Evolutionary conservation across 2,113 vertebrate genomes (phyloP).

Genomic region (Neotoma lepida): DNA sequence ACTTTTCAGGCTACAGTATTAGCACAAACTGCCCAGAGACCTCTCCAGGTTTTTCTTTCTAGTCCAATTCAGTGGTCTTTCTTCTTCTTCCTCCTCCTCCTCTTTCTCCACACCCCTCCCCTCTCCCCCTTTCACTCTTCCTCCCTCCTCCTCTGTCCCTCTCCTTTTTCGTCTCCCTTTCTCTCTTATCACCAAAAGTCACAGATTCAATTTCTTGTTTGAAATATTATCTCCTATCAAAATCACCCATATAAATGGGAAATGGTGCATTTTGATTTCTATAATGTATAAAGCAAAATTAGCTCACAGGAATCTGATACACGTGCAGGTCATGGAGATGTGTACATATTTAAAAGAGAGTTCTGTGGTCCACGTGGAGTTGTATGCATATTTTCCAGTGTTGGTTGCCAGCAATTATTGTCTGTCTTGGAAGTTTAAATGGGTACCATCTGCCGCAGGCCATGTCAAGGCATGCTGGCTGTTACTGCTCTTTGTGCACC

Average conservation of each 20-base stretch:
- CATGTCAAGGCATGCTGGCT: slow-evolving; percentile 46
- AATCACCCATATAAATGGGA: slow-evolving; percentile 53
- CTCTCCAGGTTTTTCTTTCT: neutral
- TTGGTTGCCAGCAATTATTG: slow-evolving; percentile 52
- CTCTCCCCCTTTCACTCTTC: neutral
- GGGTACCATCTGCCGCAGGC: slow-evolving; percentile 50
- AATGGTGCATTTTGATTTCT: slow-evolving; percentile 42
- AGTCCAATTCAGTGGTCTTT: neutral
- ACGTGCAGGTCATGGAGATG: neutral
- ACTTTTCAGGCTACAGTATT: slow-evolving; percentile 36
- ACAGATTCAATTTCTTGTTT: slow-evolving; percentile 34
- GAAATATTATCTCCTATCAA: neutral
- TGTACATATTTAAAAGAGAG: neutral
- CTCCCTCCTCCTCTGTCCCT: neutral
- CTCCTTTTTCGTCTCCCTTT: neutral
- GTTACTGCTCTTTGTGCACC: slow-evolving; percentile 35
- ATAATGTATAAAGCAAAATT: slow-evolving; percentile 56
- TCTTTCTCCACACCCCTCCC: neutral
- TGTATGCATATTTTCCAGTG: slow-evolving; percentile 61
- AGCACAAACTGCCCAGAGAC: slow-evolving; percentile 33
- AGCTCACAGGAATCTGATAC: slow-evolving; percentile 58
- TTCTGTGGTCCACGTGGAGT: slow-evolving; percentile 5
- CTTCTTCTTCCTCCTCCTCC: too few relatives aligned
- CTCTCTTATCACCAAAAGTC: neutral
- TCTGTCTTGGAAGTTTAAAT: slow-evolving; percentile 71